Base-by-base conservation (phyloP, 2,888 invertebrate species). In the Aethes cnicana region DNA sequence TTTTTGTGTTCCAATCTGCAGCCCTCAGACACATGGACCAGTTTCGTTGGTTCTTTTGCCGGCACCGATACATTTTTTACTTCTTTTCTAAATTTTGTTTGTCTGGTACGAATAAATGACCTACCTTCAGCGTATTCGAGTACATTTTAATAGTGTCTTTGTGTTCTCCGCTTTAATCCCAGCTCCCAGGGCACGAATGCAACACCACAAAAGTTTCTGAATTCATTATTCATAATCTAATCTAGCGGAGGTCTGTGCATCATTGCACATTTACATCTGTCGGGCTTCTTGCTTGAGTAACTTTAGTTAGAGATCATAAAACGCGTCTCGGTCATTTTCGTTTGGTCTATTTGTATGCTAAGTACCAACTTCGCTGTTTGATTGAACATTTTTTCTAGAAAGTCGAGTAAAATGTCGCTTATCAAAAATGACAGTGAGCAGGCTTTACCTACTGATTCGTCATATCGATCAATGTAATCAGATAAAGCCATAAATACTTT, bases 21-120 rank as follows among this genome's bases (percentile, higher is more conserved):
- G 69, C 69, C 72, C 69, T 66, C 67, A 61, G 58, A 69, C 70
- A 71, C 74, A 73, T 72, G 73, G 77, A 83, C 84, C 80, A 80
- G 81, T 82, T 80, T 69, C 67, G 74, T 76, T 71, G 66, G 74
- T 68, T 43, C 50, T 43, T 50, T 50, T 50, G 50, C 50, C 37
- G 43, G 30, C 68, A 56, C 57, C 49, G 62, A 64, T 64, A 65
- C 63, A 65, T 72, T 73, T 62, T 67, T 67, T 50, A 44, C 39
- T 52, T 46, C 30, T 52, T 52, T 32, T 52, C 44, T 46, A 46
- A 46, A 33, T 37, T 33, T 32, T 39, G 46, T 52, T 52, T 46
- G 46, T 52, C 44, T 44, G 44, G 44, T 46, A 26, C 52, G 39
- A 33, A 50, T 37, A 50, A 50, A 50, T 35, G 44, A 44, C 37